These are phyloP conservation scores for Takifugu flavidus DNA, from an alignment of 2,113 vertebrate species.

Conservation along the genomic window DNA sequence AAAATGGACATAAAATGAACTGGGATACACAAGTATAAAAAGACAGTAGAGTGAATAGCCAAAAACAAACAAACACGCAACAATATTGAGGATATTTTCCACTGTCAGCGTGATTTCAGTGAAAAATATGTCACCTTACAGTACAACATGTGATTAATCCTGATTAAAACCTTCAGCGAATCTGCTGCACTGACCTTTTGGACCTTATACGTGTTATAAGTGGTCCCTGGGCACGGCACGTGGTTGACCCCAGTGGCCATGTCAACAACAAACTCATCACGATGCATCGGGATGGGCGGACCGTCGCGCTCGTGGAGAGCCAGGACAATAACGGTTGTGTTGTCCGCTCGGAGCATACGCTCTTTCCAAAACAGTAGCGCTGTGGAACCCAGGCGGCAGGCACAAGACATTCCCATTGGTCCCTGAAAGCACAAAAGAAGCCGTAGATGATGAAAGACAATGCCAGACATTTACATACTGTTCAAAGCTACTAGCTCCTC, in stretches of 20 bases:
- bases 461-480: no score
- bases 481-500: background rate
- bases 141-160: slow-evolving; percentile 5
- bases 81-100: slow-evolving; percentile 18
- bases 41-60: slow-evolving; percentile 38
- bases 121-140: slow-evolving; percentile 14
- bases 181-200: slow-evolving; percentile 76
- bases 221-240: slow-evolving; percentile 70
- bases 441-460: background rate
- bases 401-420: slow-evolving; percentile 86
- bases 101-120: slow-evolving; percentile 1
- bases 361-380: slow-evolving; percentile 92
- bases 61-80: slow-evolving; percentile 34
- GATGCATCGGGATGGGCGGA: slow-evolving; percentile 69
- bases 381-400: slow-evolving; percentile 87
- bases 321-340: slow-evolving; percentile 95
- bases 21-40: slow-evolving; percentile 23
- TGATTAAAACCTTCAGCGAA: background rate
- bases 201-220: slow-evolving; percentile 76
- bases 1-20: slow-evolving; percentile 30
- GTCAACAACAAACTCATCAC: slow-evolving; percentile 87
- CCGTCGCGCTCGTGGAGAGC: slow-evolving; percentile 80
- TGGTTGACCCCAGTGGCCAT: slow-evolving; percentile 81
- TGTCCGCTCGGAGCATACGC: slow-evolving; percentile 95
- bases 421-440: slow-evolving; percentile 67